A percentile compares a stretch with the other conserved stretches of the same genome.
These are phyloP conservation scores for Botia almorhae DNA, from an alignment of 2,797 vertebrate genomes.

Conservation along the genomic window DNA sequence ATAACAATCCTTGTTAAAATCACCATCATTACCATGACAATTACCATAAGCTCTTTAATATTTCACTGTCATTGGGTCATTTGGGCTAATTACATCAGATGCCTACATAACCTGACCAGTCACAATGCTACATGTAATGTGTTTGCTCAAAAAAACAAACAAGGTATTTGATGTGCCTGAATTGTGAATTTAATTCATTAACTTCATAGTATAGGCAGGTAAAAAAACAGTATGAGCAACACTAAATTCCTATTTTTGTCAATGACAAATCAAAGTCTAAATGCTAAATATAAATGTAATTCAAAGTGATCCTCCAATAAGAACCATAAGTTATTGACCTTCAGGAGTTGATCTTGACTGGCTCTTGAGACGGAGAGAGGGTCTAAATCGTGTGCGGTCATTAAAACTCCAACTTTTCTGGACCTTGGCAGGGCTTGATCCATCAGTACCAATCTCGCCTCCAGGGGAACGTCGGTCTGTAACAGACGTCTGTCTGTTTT, in stretches of 20 bases:
- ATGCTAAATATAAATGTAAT: background rate
- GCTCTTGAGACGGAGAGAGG: slow-evolving; percentile 93
- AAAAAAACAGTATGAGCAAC: background rate
- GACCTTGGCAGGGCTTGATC: slow-evolving; percentile 88
- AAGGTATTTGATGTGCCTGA: no score
- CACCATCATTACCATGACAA: background rate
- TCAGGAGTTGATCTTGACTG: slow-evolving; percentile 89
- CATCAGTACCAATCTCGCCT: slow-evolving; percentile 78
- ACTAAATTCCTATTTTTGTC: background rate
- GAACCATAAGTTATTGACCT: slow-evolving; percentile 72
- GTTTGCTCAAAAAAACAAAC: no score
- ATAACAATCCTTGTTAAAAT: background rate
- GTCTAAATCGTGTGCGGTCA: slow-evolving; percentile 92
- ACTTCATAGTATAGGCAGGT: background rate
- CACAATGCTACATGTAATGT: no score
- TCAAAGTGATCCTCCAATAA: background rate
- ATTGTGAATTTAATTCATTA: no score
- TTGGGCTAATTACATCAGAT: background rate
- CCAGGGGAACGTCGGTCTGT: slow-evolving; percentile 83
- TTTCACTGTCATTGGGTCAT: background rate
- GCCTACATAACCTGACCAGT: background rate
- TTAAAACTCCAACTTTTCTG: slow-evolving; percentile 99
- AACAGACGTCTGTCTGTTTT: slow-evolving; percentile 88
- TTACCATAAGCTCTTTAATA: background rate
- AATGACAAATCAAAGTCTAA: background rate